Percentiles rank a stretch among this genome's conserved stretches.
phyloP scores from a whole-genome alignment of 1,140 invertebrate species.

The Pogonognathellus flavescens region DNA sequence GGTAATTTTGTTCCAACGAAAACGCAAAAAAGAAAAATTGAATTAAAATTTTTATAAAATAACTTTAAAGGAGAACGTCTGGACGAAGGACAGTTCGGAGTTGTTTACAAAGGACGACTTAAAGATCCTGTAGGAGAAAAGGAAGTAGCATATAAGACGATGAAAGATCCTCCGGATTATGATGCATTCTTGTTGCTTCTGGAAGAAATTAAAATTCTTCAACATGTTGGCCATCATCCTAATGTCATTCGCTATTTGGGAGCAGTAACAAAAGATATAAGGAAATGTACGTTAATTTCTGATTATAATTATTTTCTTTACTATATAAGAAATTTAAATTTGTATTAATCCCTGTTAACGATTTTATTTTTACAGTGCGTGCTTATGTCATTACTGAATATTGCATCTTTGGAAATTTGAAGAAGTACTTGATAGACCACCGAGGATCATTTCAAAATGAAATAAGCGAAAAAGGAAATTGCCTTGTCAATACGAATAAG shows the following conservation, averaged over 20 bases:
- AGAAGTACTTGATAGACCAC: background rate
- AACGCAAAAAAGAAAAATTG: too few relatives aligned
- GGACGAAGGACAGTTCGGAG: slow-evolving; percentile 18
- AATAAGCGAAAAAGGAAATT: slow-evolving; percentile 11
- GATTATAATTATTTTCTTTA: background rate
- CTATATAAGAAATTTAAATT: background rate
- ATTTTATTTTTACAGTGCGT: background rate
- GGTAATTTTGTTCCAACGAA: too few relatives aligned
- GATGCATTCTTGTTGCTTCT: slow-evolving; percentile 17
- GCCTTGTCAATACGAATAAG: too few relatives aligned
- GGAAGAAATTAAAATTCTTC: slow-evolving; percentile 57
- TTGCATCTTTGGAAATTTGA: slow-evolving; percentile 9
- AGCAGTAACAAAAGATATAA: background rate
- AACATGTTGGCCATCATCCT: slow-evolving; percentile 27
- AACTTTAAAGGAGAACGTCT: background rate
- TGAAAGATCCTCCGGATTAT: slow-evolving; percentile 22
- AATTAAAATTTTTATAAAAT: too few relatives aligned
- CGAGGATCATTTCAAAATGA: background rate
- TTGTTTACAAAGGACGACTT: background rate
- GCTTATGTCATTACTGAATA: background rate
- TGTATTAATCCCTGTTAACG: background rate
- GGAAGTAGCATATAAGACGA: slow-evolving; percentile 43
- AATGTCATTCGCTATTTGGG: background rate
- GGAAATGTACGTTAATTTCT: background rate
- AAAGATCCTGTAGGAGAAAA: slow-evolving; percentile 7